Base-by-base conservation (phyloP, 1,140 invertebrate genomes). In the Drosophila pandora region DNA sequence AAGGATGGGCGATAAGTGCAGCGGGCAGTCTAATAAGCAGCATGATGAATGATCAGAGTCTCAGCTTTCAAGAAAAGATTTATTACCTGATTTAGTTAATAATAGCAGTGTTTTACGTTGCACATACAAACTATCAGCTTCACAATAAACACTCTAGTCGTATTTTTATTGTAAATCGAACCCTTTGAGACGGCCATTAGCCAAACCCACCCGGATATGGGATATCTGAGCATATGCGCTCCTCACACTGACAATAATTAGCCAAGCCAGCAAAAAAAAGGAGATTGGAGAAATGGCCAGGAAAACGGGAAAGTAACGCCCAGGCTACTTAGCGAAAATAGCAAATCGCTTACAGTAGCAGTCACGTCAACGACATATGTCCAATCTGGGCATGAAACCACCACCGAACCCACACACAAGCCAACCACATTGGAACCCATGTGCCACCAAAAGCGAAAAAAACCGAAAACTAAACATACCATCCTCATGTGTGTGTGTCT, bases 341-440 rank as follows among this genome's bases (percentile, higher is more conserved):
- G 55, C 61, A 43, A 43, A 43, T 52, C 47, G 58, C 57, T 48
- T 62, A 79, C 57, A 79, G 80, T 63, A 43, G 61, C 81, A 71
- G 70, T 64, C 81, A 85, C 69, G 82, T 85, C 78, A 75, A 54
- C 78, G 83, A 87, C 83, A 87, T 87, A 87, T 87, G 82, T 87
- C 63, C 71, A 83, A 87, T 76, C 71, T 75, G 60, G 37, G 52
- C 63, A 52, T 53, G 54, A 63, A 67, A 77, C 59, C 49, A 75
- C 82, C 61, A 13, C 22, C 62, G 12, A 59, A n/a, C 23, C 59
- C 41, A 57, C 52, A 55, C 61, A 37, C 37, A 67, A 50, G 21
- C 59, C 60, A 76, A 62, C 60, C 60, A 74, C 76, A 85, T 79
- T 59, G 55, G 52, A 48, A 34, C 58, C 48, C 45, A 28, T 28